These are phyloP conservation scores for Sesamia inferens DNA, from an alignment of 2,888 invertebrate genomes.

Conservation along the genomic window DNA sequence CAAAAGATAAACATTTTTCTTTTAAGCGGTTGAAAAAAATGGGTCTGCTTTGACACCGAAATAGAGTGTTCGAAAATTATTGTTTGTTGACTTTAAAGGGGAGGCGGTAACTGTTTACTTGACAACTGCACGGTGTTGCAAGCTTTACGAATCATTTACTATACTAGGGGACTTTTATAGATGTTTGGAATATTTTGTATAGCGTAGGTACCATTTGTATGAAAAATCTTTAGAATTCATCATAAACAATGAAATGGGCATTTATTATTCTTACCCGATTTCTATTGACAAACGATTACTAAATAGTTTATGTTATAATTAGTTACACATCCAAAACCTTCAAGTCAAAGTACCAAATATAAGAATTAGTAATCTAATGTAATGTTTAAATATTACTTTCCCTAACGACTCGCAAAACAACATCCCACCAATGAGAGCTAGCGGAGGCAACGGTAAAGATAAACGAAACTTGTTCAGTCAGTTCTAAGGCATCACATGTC, in stretches of 20 bases:
- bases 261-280: not conserved
- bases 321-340: not conserved
- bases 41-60: constrained; percentile 19
- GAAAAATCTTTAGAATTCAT: not conserved
- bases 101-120: constrained; percentile 42
- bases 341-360: not conserved
- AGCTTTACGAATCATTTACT: constrained; percentile 4
- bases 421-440: constrained; percentile 39
- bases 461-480: constrained; percentile 45
- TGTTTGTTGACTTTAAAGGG: constrained; percentile 46
- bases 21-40: constrained; percentile 11
- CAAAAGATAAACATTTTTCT: constrained; percentile 1
- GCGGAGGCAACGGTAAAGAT: constrained; percentile 50
- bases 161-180: not conserved
- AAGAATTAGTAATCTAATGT: constrained; percentile 2
- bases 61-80: constrained; percentile 43
- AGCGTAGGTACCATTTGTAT: not conserved
- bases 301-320: not conserved
- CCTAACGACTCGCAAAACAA: constrained; percentile 14
- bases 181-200: not conserved
- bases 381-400: constrained; percentile 32
- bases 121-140: constrained; percentile 53
- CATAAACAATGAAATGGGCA: not conserved
- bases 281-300: too few relatives aligned
- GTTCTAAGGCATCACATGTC: constrained; percentile 42